Evolutionary conservation across 2,113 vertebrate genomes (phyloP).

Genomic region (Gallinago undulata): DNA sequence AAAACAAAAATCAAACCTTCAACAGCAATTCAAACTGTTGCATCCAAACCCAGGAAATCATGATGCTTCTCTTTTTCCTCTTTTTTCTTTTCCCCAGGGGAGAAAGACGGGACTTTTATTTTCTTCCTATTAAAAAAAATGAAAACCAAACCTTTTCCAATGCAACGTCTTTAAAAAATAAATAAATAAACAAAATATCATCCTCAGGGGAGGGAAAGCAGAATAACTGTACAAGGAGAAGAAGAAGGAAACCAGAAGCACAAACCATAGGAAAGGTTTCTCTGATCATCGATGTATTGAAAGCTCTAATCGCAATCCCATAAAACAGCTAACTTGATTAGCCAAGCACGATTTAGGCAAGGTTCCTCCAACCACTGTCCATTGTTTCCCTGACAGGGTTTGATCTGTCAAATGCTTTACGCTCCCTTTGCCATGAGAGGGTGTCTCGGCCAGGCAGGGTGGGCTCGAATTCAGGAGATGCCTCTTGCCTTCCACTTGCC

Average conservation of each 20-base stretch:
- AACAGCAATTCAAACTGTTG: neutral
- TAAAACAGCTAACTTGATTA: neutral
- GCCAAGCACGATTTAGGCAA: neutral
- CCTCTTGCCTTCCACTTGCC: neutral
- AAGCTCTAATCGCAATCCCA: neutral
- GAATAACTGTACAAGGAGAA: neutral
- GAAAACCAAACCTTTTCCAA: neutral
- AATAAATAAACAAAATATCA: neutral
- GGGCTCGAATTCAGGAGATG: constrained; percentile 20
- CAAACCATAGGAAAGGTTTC: neutral
- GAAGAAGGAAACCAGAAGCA: neutral
- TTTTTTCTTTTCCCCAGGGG: too few relatives aligned
- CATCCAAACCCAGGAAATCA: neutral
- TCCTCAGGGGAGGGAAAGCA: neutral
- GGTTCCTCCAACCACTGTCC: neutral
- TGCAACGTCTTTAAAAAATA: neutral
- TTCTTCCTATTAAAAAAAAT: neutral
- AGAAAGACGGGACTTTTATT: neutral
- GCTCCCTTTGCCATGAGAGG: neutral
- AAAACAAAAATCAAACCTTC: neutral
- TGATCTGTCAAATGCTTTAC: constrained; percentile 20
- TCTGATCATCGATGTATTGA: neutral
- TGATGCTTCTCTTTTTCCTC: neutral
- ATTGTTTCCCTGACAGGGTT: neutral
- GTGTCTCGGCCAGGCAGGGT: constrained; percentile 29